Conservation (phyloP, 2,113 vertebrate species). For the Mixornis gularis region DNA sequence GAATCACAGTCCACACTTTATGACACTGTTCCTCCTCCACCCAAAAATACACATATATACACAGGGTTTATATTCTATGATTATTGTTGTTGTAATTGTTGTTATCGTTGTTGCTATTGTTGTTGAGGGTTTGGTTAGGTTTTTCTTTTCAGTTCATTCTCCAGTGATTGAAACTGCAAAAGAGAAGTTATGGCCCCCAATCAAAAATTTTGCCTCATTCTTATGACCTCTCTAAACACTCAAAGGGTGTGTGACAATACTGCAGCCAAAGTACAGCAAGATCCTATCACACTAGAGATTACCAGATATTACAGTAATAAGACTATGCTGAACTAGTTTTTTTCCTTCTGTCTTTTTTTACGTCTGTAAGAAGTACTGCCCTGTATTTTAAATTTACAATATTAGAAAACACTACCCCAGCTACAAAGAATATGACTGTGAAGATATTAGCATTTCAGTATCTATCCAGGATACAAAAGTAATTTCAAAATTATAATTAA, state of each 20-base stretch:
- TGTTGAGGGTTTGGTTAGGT: not conserved
- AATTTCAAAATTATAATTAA: slow-evolving; percentile 63
- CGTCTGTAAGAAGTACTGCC: not conserved
- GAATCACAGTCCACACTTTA: not conserved
- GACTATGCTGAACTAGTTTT: not conserved
- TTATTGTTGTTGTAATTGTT: not conserved
- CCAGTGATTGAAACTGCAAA: not conserved
- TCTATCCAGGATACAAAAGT: slow-evolving; percentile 20
- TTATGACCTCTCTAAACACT: not conserved
- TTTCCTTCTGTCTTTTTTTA: not conserved
- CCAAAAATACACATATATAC: not conserved
- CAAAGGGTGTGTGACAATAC: not conserved
- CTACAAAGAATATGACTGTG: not conserved
- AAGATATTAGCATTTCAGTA: slow-evolving; percentile 47
- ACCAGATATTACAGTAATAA: not conserved
- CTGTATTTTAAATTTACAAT: not conserved
- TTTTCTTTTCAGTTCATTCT: not conserved
- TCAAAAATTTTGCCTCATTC: not conserved
- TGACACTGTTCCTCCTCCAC: not conserved
- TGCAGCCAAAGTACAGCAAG: not conserved
- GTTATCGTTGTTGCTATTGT: not conserved
- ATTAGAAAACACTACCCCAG: not conserved
- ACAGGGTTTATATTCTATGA: not conserved
- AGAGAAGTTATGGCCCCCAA: not conserved
- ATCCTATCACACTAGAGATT: not conserved